A percentile compares a stretch with the other conserved stretches of the same genome.
Evolutionary conservation across 2,113 vertebrate genomes (phyloP).

Genomic region (Asarcornis scutulata): DNA sequence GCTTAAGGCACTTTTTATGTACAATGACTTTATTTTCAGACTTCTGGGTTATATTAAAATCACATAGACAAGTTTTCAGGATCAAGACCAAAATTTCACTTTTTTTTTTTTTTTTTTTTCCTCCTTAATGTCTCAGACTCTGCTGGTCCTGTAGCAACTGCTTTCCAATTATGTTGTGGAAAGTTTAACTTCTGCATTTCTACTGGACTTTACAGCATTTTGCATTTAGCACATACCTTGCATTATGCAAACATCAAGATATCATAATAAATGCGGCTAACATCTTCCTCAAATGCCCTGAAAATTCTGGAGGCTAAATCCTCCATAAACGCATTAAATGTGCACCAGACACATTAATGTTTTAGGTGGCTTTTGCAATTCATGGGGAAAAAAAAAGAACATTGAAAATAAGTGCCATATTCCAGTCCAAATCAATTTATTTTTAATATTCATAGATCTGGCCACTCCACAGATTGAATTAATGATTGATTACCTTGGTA

Average conservation of each 20-base stretch:
- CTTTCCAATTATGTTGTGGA: neutral
- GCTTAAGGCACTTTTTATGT: neutral
- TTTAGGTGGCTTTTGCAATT: neutral
- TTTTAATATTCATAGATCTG: neutral
- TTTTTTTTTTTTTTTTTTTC: neutral
- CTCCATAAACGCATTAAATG: neutral
- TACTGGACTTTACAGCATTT: neutral
- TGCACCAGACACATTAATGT: neutral
- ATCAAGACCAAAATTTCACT: neutral
- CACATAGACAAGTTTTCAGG: neutral
- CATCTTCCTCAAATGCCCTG: neutral
- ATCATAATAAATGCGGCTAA: neutral
- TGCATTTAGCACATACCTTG: neutral
- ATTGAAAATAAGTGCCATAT: neutral
- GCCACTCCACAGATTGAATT: neutral
- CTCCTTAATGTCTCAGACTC: neutral
- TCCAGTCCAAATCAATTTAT: neutral
- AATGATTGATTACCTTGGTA: neutral
- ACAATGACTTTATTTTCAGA: constrained; percentile 3
- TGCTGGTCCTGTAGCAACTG: neutral
- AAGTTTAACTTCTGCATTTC: neutral
- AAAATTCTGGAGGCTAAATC: neutral
- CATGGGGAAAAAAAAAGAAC: accelerated
- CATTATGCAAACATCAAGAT: neutral
- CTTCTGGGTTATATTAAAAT: neutral